These are phyloP conservation scores for Luperina nickerlii DNA, from an alignment of 2,888 invertebrate species.

Conservation along the genomic window DNA sequence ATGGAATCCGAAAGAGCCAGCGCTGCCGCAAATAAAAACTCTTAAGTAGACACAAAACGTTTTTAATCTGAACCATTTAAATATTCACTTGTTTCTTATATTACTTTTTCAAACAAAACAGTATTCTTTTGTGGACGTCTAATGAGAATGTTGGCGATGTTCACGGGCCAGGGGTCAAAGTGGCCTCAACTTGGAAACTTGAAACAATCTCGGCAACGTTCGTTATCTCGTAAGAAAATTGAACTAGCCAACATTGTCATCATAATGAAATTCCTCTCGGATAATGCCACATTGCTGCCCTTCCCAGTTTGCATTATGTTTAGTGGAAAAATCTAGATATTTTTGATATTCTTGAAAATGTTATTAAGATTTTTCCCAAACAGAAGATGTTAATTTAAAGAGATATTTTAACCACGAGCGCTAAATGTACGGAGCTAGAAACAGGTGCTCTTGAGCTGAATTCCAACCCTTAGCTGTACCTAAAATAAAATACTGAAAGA, in stretches of 20 bases:
- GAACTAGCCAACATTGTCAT: constrained; percentile 86
- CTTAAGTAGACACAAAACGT: constrained; percentile 49
- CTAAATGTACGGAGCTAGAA: constrained; percentile 13
- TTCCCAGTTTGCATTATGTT: constrained; percentile 61
- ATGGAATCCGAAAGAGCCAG: constrained; percentile 31
- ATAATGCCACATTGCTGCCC: constrained; percentile 67
- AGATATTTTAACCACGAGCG: constrained; percentile 17
- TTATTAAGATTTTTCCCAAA: constrained; percentile 51
- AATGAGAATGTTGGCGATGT: constrained; percentile 85
- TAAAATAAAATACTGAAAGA: constrained; percentile 22
- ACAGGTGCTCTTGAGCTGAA: constrained; percentile 32
- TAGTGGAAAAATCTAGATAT: constrained; percentile 43
- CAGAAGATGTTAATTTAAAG: constrained; percentile 39
- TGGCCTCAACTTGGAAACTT: constrained; percentile 81
- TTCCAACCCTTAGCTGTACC: constrained; percentile 14
- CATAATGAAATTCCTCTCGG: constrained; percentile 85
- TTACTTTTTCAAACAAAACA: constrained; percentile 74
- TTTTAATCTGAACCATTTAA: constrained; percentile 65
- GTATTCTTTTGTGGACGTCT: constrained; percentile 80
- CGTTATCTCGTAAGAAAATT: constrained; percentile 85
- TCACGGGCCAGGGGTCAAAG: constrained; percentile 87
- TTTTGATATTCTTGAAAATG: constrained; percentile 39
- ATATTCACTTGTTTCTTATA: constrained; percentile 68
- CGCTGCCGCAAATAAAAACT: constrained; percentile 37
- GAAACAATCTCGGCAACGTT: constrained; percentile 85